Evolutionary conservation across 2,113 vertebrate genomes (phyloP).

Genomic region (Stomatorhinus ivindoensis): DNA sequence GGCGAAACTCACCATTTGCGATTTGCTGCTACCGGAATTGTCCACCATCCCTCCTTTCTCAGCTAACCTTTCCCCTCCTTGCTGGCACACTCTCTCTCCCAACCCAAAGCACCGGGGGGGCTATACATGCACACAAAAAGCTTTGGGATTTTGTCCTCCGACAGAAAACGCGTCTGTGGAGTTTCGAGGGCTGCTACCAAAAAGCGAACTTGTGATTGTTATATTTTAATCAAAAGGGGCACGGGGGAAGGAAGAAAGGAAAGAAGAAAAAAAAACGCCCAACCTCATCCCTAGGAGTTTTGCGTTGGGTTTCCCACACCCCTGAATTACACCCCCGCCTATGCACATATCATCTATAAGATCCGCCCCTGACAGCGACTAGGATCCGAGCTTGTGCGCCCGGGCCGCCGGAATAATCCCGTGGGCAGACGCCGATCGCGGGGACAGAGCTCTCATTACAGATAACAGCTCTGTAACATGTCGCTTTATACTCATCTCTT

Average conservation of each 20-base stretch:
- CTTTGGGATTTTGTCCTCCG: slow-evolving; percentile 17
- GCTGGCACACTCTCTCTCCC: slow-evolving; percentile 17
- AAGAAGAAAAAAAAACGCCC: slow-evolving; percentile 47
- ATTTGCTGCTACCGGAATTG: slow-evolving; percentile 56
- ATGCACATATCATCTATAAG: slow-evolving; percentile 32
- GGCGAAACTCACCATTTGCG: slow-evolving; percentile 65
- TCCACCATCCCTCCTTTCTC: slow-evolving; percentile 56
- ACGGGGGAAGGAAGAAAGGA: slow-evolving; percentile 40
- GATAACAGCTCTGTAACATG: background rate
- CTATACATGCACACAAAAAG: slow-evolving; percentile 33
- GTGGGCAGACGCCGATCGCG: slow-evolving; percentile 13
- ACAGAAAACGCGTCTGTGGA: slow-evolving; percentile 21
- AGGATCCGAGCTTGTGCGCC: slow-evolving; percentile 28
- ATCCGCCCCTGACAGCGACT: slow-evolving; percentile 49
- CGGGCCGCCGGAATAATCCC: slow-evolving; percentile 26
- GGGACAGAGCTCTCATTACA: background rate
- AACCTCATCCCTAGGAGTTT: slow-evolving; percentile 52
- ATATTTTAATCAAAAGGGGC: slow-evolving; percentile 27
- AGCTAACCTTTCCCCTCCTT: slow-evolving; percentile 30
- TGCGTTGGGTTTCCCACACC: slow-evolving; percentile 62
- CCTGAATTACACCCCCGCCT: slow-evolving; percentile 46
- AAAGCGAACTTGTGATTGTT: slow-evolving; percentile 24
- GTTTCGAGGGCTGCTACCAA: slow-evolving; percentile 20
- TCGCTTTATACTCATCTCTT: background rate
- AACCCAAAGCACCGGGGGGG: slow-evolving; percentile 38